Evolutionary conservation across 1,140 invertebrate species (phyloP).

Genomic region (Eubasilissa regina): DNA sequence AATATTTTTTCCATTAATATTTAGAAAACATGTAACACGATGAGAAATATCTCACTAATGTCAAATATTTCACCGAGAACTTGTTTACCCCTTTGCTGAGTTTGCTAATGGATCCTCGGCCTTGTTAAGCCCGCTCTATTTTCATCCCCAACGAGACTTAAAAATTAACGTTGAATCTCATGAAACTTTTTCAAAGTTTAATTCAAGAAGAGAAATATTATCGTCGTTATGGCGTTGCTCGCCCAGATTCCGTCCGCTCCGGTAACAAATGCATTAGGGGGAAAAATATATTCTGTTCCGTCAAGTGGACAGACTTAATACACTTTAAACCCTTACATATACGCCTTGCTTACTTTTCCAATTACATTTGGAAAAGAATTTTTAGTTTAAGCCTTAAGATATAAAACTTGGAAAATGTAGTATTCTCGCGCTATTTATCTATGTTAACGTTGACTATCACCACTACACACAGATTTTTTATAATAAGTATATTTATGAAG

Average conservation of each 20-base stretch:
- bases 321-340: neutral
- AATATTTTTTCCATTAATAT: constrained; percentile 2
- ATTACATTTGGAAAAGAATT: too few relatives aligned
- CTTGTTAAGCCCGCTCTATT: constrained; percentile 42
- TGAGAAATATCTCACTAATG: constrained; percentile 20
- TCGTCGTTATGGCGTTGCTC: constrained; percentile 40
- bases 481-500: too few relatives aligned
- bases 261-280: constrained; percentile 31
- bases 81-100: constrained; percentile 17
- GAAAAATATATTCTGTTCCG: constrained; percentile 21
- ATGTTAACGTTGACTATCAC: too few relatives aligned
- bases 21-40: neutral
- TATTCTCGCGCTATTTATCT: too few relatives aligned
- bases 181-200: constrained; percentile 52
- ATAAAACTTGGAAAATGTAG: too few relatives aligned
- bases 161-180: constrained; percentile 54
- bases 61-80: constrained; percentile 6
- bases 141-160: constrained; percentile 45
- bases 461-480: too few relatives aligned
- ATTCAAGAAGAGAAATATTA: constrained; percentile 54
- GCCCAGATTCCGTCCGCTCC: constrained; percentile 10
- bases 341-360: too few relatives aligned
- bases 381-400: too few relatives aligned
- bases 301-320: constrained; percentile 30
- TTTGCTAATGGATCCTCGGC: constrained; percentile 42